Percentiles rank a stretch among this genome's conserved stretches.
These are phyloP conservation scores for Hylia prasina DNA, from an alignment of 2,113 vertebrate species.

Conservation along the genomic window DNA sequence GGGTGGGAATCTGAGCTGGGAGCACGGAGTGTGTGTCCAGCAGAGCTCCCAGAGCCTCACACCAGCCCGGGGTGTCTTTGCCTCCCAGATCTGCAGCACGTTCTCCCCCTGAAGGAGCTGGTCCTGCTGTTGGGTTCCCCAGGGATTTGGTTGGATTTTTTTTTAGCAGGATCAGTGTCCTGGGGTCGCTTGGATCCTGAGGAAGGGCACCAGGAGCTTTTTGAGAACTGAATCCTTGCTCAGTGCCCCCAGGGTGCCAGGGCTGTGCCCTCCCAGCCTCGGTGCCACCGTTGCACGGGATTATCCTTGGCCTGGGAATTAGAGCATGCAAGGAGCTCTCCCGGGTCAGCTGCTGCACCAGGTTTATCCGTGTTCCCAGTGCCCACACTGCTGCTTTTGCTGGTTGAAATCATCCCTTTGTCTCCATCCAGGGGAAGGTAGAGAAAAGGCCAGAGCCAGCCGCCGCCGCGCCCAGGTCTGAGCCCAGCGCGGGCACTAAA, in stretches of 20 bases:
- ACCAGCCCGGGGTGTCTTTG: background rate
- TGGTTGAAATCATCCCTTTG: constrained; percentile 71
- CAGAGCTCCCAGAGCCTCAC: background rate
- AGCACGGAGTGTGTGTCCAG: background rate
- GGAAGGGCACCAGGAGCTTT: background rate
- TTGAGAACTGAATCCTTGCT: background rate
- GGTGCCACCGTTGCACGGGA: accelerated
- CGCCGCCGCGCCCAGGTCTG: constrained; percentile 68
- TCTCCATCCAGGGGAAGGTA: constrained; percentile 79
- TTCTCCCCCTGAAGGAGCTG: background rate
- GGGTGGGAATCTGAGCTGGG: background rate
- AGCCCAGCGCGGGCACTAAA: constrained; percentile 66
- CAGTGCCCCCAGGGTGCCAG: background rate
- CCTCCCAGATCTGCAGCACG: accelerated
- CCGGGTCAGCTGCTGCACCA: background rate
- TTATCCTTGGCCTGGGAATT: background rate
- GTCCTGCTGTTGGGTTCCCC: accelerated
- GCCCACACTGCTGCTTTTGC: background rate
- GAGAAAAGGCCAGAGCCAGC: constrained; percentile 75
- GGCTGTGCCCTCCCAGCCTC: background rate
- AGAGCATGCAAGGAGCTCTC: background rate
- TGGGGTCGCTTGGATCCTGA: accelerated
- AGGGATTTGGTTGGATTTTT: background rate
- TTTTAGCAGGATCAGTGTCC: background rate
- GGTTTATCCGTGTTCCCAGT: accelerated